Evolutionary conservation across 2,888 invertebrate genomes (phyloP).

Genomic region (Rhamphomyia laevipes): DNA sequence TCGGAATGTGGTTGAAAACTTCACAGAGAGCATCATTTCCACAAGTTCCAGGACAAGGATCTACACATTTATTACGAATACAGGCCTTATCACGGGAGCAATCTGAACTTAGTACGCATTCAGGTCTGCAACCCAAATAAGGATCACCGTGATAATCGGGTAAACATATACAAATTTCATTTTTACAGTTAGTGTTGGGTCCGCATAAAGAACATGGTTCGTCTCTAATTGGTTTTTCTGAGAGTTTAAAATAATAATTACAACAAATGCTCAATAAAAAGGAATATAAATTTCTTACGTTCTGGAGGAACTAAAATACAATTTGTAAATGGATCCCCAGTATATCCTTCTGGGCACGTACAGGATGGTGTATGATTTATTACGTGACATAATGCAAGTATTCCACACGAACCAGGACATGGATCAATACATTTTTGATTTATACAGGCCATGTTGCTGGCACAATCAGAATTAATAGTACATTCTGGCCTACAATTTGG

Average conservation of each 20-base stretch:
- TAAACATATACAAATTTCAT: slow-evolving; percentile 56
- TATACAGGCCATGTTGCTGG: slow-evolving; percentile 62
- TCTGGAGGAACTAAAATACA: slow-evolving; percentile 41
- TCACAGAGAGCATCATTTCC: slow-evolving; percentile 63
- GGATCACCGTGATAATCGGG: slow-evolving; percentile 63
- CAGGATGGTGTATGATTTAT: slow-evolving; percentile 66
- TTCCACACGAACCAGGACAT: slow-evolving; percentile 66
- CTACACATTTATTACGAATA: slow-evolving; percentile 56
- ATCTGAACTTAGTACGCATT: slow-evolving; percentile 64
- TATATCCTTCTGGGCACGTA: slow-evolving; percentile 53
- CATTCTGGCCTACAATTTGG: slow-evolving; percentile 61
- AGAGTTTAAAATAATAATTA: background rate
- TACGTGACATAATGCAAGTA: slow-evolving; percentile 50
- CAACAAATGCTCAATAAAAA: background rate
- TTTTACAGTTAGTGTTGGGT: slow-evolving; percentile 53
- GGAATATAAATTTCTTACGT: slow-evolving; percentile 23
- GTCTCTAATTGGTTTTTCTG: slow-evolving; percentile 25
- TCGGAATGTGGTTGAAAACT: slow-evolving; percentile 64
- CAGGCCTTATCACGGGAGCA: slow-evolving; percentile 60
- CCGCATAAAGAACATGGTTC: slow-evolving; percentile 57
- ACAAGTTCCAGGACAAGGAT: slow-evolving; percentile 71
- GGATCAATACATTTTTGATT: slow-evolving; percentile 66
- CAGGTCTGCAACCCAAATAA: slow-evolving; percentile 63
- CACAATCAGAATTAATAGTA: slow-evolving; percentile 60
- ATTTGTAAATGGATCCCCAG: slow-evolving; percentile 61